Evolutionary conservation across 2,113 vertebrate genomes (phyloP).

Genomic region (Urocynchramus pylzowi): DNA sequence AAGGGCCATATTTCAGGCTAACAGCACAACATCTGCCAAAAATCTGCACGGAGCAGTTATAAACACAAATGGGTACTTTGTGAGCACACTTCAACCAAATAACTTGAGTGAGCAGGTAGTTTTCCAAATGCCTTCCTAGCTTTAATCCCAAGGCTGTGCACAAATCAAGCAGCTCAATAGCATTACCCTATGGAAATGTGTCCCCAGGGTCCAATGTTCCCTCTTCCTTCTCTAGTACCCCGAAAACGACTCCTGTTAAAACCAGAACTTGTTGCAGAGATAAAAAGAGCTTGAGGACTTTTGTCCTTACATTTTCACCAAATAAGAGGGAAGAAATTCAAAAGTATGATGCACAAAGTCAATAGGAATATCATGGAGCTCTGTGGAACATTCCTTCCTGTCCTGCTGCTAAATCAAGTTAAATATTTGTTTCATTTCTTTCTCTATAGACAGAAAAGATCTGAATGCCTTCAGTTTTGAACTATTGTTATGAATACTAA

Average conservation of each 20-base stretch:
- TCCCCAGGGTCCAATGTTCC: conserved; percentile 22
- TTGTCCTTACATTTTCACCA: background rate
- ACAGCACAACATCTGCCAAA: background rate
- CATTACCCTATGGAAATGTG: conserved; percentile 45
- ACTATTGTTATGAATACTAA: background rate
- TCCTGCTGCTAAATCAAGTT: background rate
- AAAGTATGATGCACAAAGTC: background rate
- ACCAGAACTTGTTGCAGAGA: background rate
- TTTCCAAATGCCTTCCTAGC: background rate
- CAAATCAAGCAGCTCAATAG: conserved; percentile 27
- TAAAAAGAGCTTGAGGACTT: background rate
- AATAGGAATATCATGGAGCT: background rate
- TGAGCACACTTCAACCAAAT: background rate
- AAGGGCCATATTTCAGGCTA: background rate
- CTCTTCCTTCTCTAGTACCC: background rate
- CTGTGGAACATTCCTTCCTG: background rate
- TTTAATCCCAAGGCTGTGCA: background rate
- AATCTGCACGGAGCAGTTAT: background rate
- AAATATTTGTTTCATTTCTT: background rate
- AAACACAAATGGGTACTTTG: conserved; percentile 12
- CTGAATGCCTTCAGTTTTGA: background rate
- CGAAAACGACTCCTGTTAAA: conserved; percentile 6
- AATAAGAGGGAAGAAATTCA: background rate
- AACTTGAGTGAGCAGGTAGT: background rate
- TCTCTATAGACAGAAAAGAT: background rate